phyloP scores from a whole-genome alignment of 2,797 vertebrate genomes.

The Etheostoma perlongum region DNA sequence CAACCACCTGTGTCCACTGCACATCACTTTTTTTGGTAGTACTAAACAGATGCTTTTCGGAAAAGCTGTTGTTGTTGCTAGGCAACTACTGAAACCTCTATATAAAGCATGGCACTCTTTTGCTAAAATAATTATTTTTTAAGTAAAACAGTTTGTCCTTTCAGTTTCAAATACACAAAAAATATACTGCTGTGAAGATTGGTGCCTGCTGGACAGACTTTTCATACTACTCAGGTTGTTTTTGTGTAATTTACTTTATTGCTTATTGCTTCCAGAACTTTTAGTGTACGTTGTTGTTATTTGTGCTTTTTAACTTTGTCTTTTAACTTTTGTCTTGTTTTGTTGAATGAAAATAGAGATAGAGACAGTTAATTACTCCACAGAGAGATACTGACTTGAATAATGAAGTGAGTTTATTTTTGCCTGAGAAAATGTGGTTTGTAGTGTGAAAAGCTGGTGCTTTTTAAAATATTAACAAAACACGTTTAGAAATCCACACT shows the following conservation, averaged over 20 bases:
- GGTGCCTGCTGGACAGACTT: slow-evolving; percentile 22
- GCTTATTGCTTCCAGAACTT: neutral
- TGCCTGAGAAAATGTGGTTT: neutral
- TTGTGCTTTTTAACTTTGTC: slow-evolving; percentile 4
- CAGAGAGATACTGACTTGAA: neutral
- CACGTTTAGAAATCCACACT: neutral
- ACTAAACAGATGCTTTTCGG: slow-evolving; percentile 78
- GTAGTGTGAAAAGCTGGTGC: neutral
- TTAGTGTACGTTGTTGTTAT: neutral
- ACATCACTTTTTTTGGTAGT: slow-evolving; percentile 55
- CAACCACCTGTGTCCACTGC: slow-evolving; percentile 67
- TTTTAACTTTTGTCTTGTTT: slow-evolving; percentile 15
- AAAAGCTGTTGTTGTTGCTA: slow-evolving; percentile 80
- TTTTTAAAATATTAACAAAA: neutral
- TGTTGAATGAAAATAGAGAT: slow-evolving; percentile 1
- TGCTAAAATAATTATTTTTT: slow-evolving; percentile 67
- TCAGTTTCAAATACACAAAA: slow-evolving; percentile 56
- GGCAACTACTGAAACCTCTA: slow-evolving; percentile 73
- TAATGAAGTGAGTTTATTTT: neutral
- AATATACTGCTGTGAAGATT: slow-evolving; percentile 32
- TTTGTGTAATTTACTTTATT: slow-evolving; percentile 20
- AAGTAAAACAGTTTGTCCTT: slow-evolving; percentile 74
- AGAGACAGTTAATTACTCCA: neutral
- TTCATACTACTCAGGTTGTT: slow-evolving; percentile 7
- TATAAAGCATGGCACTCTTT: slow-evolving; percentile 70